Percentiles rank a stretch among this genome's conserved stretches.
These are phyloP conservation scores for Gobio occitaniae DNA, from an alignment of 2,797 vertebrate genomes.

Conservation along the genomic window DNA sequence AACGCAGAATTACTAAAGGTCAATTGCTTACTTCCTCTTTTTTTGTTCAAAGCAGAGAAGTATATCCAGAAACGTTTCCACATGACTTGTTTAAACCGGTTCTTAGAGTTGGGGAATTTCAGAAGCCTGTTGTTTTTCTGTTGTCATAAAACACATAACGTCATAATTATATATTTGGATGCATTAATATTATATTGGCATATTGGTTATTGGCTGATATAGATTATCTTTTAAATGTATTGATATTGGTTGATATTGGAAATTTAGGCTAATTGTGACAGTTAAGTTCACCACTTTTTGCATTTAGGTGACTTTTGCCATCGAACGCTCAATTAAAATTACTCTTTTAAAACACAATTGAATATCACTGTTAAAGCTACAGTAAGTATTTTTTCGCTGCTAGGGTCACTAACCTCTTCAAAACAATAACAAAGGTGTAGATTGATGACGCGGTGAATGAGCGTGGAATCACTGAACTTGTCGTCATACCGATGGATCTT, in stretches of 20 bases:
- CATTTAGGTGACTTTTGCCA: not conserved
- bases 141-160: not conserved
- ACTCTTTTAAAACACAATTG: not conserved
- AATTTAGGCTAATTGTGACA: not conserved
- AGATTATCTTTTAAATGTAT: not conserved
- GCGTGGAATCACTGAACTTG: too few relatives aligned
- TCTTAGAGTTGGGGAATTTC: constrained; percentile 30
- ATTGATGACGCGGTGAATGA: too few relatives aligned
- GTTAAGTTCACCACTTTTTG: not conserved
- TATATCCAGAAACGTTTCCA: constrained; percentile 18
- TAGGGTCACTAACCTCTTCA: too few relatives aligned
- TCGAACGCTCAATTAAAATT: not conserved
- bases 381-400: too few relatives aligned
- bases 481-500: too few relatives aligned
- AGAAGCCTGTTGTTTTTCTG: not conserved
- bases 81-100: constrained; percentile 7
- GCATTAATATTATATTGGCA: not conserved
- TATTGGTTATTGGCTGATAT: not conserved
- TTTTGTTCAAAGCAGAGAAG: not conserved
- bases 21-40: not conserved
- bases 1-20: constrained; percentile 22
- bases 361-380: not conserved
- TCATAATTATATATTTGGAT: not conserved
- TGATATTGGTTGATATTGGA: not conserved
- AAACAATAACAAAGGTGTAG: too few relatives aligned